Evolutionary conservation across 2,888 invertebrate species (phyloP), one percentile per base, ranked within the genome.

Genomic region (Diarsia brunnea): DNA sequence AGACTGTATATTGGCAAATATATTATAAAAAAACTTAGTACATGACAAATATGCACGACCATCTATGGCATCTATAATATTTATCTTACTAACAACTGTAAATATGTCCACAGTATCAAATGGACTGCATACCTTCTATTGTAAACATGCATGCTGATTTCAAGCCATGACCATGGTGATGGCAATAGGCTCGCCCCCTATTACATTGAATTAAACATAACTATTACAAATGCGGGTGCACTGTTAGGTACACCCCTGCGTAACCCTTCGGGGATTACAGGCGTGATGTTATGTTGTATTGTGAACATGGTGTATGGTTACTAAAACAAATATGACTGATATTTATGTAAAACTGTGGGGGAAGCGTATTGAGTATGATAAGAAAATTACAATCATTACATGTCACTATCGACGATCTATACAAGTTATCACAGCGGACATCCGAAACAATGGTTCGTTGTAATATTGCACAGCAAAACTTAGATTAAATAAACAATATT

Each of bases 351-450:
- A 49, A 38, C 47, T 69, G 53, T 38, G 55, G 27, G 16, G 64
- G 64, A 68, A 64, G 55, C 2, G n/a, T 45, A 68, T 31, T 49
- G 27, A 49, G 55, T 65, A 61, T 53, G 60, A 61, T 76, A 66
- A 58, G 43, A 69, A 24, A 43, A 43, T 21, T 55, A 24, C 1
- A n/a, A 71, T 63, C 58, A 79, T 49, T 71, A 68, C 83, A 76
- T 84, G 84, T 16, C 47, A 58, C 11, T 72, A 82, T 70, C 64
- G 58, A 63, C 68, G 49, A 77, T 71, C 58, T 58, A 45, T 63
- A n/a, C 53, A 66, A 71, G n/a, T 74, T 82, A 79, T 82, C 83
- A 19, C 19, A 73, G 53, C 72, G 83, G 79, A 83, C 70, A 75
- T 82, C 82, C 83, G 70, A 75, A 67, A 45, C 27, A 63, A 75